Evolutionary conservation across 2,113 vertebrate species (phyloP).

Genomic region (Brevimyrus niger): DNA sequence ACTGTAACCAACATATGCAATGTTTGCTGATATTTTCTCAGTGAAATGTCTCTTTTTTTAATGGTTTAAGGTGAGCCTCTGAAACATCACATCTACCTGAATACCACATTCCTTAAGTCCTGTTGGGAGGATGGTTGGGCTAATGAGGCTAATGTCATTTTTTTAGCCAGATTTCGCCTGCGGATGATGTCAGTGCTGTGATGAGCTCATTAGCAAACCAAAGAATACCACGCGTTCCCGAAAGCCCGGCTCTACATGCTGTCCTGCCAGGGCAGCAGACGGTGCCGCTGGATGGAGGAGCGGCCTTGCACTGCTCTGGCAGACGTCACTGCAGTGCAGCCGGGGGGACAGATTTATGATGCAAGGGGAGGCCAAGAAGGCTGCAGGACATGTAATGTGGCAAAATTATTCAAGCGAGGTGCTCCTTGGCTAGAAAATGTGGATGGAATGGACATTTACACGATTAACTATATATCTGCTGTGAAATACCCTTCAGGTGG

Average conservation of each 20-base stretch:
- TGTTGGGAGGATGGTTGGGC: not conserved
- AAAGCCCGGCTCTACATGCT: not conserved
- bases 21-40: not conserved
- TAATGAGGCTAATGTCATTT: not conserved
- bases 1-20: not conserved
- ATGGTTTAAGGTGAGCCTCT: not conserved
- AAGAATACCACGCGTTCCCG: not conserved
- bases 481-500: not conserved
- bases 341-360: not conserved
- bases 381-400: not conserved
- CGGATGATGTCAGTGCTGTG: not conserved
- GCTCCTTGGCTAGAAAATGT: not conserved
- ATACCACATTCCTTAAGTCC: not conserved
- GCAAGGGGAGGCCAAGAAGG: not conserved
- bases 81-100: not conserved
- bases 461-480: not conserved
- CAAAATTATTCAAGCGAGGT: not conserved
- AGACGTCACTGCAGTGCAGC: not conserved
- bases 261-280: not conserved
- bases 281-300: not conserved
- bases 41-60: not conserved
- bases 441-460: not conserved
- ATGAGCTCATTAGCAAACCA: not conserved
- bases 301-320: not conserved
- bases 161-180: not conserved